phyloP scores from a whole-genome alignment of 2,113 vertebrate species.

The Chamaetylas fuelleborni region DNA sequence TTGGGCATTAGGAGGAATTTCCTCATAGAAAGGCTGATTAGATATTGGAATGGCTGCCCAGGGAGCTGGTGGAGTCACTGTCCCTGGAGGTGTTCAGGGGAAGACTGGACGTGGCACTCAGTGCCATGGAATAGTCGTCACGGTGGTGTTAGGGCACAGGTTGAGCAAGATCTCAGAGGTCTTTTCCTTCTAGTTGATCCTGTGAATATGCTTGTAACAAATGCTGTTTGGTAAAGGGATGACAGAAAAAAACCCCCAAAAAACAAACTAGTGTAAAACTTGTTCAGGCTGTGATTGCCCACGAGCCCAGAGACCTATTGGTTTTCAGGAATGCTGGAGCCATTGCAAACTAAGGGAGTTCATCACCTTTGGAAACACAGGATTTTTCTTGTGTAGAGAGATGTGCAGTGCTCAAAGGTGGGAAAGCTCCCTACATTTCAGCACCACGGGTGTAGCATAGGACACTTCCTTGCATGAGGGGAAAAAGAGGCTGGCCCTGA shows the following conservation, averaged over 20 bases:
- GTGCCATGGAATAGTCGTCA: not conserved
- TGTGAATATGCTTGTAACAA: not conserved
- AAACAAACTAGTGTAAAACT: not conserved
- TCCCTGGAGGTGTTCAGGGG: not conserved
- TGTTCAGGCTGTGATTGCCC: not conserved
- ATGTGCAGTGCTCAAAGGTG: not conserved
- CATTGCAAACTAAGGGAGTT: fast-evolving
- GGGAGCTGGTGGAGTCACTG: not conserved
- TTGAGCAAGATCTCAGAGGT: not conserved
- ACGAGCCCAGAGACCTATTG: fast-evolving
- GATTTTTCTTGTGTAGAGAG: not conserved
- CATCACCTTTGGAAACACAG: not conserved
- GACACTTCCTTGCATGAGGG: too few species aligned
- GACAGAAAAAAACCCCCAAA: too few species aligned
- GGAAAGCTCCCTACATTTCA: too few species aligned
- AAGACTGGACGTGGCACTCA: not conserved
- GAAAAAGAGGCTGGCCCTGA: not conserved
- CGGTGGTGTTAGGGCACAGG: not conserved
- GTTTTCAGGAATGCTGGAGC: not conserved
- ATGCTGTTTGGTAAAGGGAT: not conserved
- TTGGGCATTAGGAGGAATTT: not conserved
- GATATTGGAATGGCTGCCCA: not conserved
- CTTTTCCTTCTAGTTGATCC: not conserved
- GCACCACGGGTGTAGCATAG: too few species aligned
- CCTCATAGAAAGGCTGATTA: too few species aligned